Evolutionary conservation across 2,888 invertebrate species (phyloP).

Genomic region (Erpobdella octoculata): DNA sequence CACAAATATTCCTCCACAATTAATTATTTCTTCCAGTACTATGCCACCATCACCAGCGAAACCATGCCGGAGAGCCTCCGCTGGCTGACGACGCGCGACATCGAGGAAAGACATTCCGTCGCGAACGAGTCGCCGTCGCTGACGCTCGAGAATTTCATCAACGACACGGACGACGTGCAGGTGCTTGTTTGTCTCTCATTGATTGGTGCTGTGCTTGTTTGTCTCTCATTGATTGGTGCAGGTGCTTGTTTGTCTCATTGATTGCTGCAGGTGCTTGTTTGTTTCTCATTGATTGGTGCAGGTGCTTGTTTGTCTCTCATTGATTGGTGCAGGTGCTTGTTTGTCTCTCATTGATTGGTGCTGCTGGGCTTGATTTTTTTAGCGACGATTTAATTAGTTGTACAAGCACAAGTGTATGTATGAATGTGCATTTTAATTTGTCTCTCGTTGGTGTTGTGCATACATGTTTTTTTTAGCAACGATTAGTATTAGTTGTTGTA

Average conservation of each 20-base stretch:
- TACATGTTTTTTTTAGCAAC: no score
- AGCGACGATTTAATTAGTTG: no score
- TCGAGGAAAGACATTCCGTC: conserved; percentile 41
- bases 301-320: background rate
- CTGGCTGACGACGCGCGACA: conserved; percentile 68
- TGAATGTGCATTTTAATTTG: no score
- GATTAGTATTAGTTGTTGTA: no score
- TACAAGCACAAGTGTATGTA: no score
- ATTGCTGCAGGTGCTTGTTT: background rate
- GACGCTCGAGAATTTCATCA: conserved; percentile 18
- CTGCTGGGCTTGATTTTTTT: no score
- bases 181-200: background rate
- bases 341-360: background rate
- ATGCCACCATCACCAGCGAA: conserved; percentile 72
- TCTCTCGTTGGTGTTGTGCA: no score
- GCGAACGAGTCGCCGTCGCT: conserved; percentile 48
- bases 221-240: background rate
- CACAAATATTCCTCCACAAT: background rate
- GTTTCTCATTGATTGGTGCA: background rate
- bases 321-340: background rate
- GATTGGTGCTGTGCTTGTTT: background rate
- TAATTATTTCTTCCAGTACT: conserved; percentile 61
- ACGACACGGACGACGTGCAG: conserved; percentile 22
- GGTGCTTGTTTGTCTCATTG: background rate
- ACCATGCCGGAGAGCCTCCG: conserved; percentile 67